Conservation (phyloP, 2,888 invertebrate species). For the Drosophila fulvimacula region DNA sequence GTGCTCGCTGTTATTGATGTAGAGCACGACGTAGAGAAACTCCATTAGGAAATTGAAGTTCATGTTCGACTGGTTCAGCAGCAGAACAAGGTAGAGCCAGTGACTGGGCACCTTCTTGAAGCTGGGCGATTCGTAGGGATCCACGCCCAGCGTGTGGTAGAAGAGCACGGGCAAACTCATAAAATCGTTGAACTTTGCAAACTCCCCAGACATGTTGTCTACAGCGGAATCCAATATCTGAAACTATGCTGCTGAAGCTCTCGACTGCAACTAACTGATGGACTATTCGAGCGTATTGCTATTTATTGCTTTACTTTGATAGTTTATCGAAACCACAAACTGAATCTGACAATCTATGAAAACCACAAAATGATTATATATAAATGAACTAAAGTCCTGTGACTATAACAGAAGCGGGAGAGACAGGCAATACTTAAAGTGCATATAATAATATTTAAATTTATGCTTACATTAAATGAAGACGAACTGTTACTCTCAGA, state of each 20-base stretch:
- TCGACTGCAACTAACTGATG: slow-evolving; percentile 7
- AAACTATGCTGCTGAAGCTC: slow-evolving; percentile 5
- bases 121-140: slow-evolving; percentile 31
- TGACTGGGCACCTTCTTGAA: slow-evolving; percentile 15
- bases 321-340: slow-evolving; percentile 36
- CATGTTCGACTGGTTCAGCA: slow-evolving; percentile 21
- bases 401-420: too few species aligned
- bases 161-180: slow-evolving; percentile 52
- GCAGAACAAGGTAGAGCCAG: slow-evolving; percentile 26
- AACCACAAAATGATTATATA: slow-evolving; percentile 7
- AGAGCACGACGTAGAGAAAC: slow-evolving; percentile 16
- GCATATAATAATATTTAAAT: too few species aligned
- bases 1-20: slow-evolving; percentile 20
- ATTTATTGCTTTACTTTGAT: neutral
- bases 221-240: neutral
- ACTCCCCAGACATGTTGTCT: slow-evolving; percentile 4
- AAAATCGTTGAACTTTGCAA: slow-evolving; percentile 41
- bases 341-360: neutral
- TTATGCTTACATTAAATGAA: too few species aligned
- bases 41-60: slow-evolving; percentile 29
- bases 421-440: too few species aligned
- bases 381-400: neutral
- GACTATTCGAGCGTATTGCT: neutral
- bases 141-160: slow-evolving; percentile 44
- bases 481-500: too few species aligned